Evolutionary conservation across 2,888 invertebrate genomes (phyloP), one percentile per base, ranked within the genome.

Genomic region (Coelogynopora nodosa): DNA sequence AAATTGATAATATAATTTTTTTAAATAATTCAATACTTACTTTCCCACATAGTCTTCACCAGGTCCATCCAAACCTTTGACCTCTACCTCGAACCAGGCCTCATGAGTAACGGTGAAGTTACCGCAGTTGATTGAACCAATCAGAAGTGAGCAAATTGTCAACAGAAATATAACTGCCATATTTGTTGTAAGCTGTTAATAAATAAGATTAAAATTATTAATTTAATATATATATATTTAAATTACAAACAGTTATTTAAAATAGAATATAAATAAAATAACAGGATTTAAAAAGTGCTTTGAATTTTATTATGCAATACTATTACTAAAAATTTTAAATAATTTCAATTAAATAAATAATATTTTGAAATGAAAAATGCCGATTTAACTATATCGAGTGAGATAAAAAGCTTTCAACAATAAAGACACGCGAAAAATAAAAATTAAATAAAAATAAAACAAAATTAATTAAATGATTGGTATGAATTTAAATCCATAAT

Each of bases 31-130:
- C 13, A 81, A 13, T n/a, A 85, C 86, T 84, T 23, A 86, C 86
- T 86, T 86, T 86, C 87, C 87, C 23, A n/a, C 23, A 67, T 67
- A 87, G 30, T 87, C 87, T 84, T 88, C 30, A 5, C 91, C 91
- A 0, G 90, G 89, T 1, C 90, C 90, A 85, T 91, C 90, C 84
- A 89, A 88, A 88, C 91, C 90, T 87, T 90, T 90, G 29, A 91
- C 89, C 84, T 90, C 89, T 10, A 92, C 88, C 49, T 91, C 91
- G 88, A 92, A 89, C 89, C 90, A 90, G 0, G 89, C 91, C 87
- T 91, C 91, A 30, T 90, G 90, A 18, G 90, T 90, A 28, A 91
- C 89, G 1, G 90, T 90, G 88, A 86, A 90, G 88, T 90, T 90
- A 23, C 87, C 88, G 67, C 86, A 87, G 27, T 85, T 23, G 23